A percentile compares a stretch with the other conserved stretches of the same genome.
Conservation (phyloP, 1,140 invertebrate genomes). For the Eulimnadia texana region DNA sequence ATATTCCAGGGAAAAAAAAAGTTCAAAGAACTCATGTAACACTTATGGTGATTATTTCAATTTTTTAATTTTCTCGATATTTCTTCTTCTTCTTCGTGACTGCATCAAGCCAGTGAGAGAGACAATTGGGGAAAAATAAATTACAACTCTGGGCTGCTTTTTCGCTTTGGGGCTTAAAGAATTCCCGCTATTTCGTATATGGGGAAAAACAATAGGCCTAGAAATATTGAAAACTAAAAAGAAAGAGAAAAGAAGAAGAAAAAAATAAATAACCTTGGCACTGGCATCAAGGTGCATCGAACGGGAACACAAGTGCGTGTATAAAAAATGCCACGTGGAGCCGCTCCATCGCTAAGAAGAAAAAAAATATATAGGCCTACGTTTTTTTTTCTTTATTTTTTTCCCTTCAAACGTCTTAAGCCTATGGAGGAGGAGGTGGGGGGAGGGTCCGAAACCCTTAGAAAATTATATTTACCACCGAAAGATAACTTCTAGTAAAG, state of each 20-base stretch:
- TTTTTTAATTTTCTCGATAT: no score
- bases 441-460: no score
- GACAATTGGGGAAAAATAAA: no score
- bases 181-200: background rate
- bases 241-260: background rate
- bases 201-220: background rate
- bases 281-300: background rate
- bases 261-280: background rate
- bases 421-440: background rate
- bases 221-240: background rate
- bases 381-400: background rate
- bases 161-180: no score
- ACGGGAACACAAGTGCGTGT: background rate
- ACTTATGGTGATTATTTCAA: no score
- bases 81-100: no score
- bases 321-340: background rate
- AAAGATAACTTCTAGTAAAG: no score
- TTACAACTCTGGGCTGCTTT: background rate
- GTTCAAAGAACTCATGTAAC: no score
- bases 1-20: no score
- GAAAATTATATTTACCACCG: no score
- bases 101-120: no score
- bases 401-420: background rate
- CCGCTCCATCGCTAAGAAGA: background rate
- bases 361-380: background rate